Conservation (phyloP, 35 echinoderm and acorn worm genomes). For the Eucidaris tribuloides region DNA sequence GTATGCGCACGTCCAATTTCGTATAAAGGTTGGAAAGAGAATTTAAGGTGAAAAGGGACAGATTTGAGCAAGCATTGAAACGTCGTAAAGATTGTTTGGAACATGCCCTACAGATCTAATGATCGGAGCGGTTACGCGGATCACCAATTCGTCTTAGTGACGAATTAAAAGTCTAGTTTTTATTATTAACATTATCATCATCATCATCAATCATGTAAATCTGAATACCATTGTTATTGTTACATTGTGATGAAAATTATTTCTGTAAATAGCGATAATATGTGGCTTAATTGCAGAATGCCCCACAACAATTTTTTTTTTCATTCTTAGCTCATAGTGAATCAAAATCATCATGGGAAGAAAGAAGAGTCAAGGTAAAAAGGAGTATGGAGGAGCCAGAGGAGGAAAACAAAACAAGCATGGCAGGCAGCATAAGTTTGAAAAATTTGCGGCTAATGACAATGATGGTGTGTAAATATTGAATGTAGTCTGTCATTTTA, state of each 20-base stretch:
- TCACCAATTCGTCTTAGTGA: too few species aligned
- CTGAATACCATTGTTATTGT: too few species aligned
- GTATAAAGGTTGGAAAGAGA: too few species aligned
- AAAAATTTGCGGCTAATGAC: background rate
- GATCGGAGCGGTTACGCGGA: too few species aligned
- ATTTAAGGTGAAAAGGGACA: too few species aligned
- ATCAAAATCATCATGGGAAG: background rate
- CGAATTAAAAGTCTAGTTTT: background rate
- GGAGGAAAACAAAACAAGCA: conserved; percentile 1
- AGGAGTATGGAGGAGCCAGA: background rate
- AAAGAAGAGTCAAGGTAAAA: conserved; percentile 18
- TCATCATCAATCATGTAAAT: background rate
- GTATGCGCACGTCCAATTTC: too few species aligned
- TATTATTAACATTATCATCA: background rate
- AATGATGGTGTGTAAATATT: background rate
- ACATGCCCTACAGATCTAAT: too few species aligned
- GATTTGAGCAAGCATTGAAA: too few species aligned
- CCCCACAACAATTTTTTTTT: background rate
- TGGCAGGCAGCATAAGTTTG: conserved; percentile 6
- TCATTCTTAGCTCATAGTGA: background rate
- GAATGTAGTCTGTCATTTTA: background rate
- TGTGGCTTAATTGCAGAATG: background rate
- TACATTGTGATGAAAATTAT: too few species aligned
- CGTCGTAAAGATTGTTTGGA: too few species aligned
- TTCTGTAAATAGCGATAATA: background rate